These are phyloP conservation scores for Aurelia aurita DNA, from an alignment of 30 jellyfish, hydroid and myxozoan species.

Conservation along the genomic window DNA sequence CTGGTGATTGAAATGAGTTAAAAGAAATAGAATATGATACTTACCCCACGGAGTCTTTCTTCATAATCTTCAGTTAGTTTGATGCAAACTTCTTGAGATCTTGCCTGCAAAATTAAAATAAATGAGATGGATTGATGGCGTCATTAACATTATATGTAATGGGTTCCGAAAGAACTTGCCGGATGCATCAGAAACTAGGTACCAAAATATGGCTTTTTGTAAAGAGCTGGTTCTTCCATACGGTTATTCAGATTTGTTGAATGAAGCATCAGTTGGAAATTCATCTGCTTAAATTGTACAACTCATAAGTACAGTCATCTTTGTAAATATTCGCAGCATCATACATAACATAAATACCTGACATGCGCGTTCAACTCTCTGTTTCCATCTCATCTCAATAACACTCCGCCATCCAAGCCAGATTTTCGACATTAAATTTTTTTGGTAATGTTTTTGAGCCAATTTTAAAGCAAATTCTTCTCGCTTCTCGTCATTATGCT, in stretches of 20 bases:
- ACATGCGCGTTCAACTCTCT: conserved; percentile 94
- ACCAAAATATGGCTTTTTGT: too few relatives aligned
- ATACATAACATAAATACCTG: conserved; percentile 43
- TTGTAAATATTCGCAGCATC: too few relatives aligned
- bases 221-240: too few relatives aligned
- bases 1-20: too few relatives aligned
- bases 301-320: too few relatives aligned
- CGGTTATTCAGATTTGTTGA: too few relatives aligned
- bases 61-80: conserved; percentile 94
- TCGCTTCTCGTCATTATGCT: conserved; percentile 78
- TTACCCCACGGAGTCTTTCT: conserved; percentile 86
- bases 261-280: too few relatives aligned
- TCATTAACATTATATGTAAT: background rate
- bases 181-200: too few relatives aligned
- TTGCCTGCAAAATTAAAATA: conserved; percentile 49
- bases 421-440: conserved; percentile 48
- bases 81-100: conserved; percentile 92
- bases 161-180: too few relatives aligned
- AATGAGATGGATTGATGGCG: background rate
- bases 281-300: too few relatives aligned
- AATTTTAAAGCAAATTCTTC: conserved; percentile 76
- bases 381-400: conserved; percentile 89
- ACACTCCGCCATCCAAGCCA: conserved; percentile 94
- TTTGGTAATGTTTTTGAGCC: conserved; percentile 81
- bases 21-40: conserved; percentile 9